Conservation (phyloP, 23 tunicate species). For the Corella eumyota region DNA sequence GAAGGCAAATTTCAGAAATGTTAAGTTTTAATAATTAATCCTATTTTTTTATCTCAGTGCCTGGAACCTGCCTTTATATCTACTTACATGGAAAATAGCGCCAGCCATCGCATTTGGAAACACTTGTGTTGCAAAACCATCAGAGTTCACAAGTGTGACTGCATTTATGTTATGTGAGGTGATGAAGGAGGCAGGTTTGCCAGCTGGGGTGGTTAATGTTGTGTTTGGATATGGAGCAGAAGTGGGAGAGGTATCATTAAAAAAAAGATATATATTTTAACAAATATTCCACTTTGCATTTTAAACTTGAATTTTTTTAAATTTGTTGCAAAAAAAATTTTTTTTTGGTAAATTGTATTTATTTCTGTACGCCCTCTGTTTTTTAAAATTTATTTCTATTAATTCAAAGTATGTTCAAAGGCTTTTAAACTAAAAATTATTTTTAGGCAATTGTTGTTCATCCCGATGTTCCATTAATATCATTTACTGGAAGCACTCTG, state of each 20-base stretch:
- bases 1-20: not conserved
- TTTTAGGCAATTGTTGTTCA: conserved; percentile 44
- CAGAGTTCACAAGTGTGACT: conserved; percentile 73
- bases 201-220: conserved; percentile 83
- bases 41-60: conserved; percentile 20
- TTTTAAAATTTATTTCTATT: no score
- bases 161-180: conserved; percentile 61
- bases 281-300: no score
- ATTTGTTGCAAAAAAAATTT: no score
- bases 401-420: no score
- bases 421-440: no score
- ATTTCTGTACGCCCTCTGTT: no score
- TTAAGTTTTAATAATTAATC: not conserved
- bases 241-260: conserved; percentile 44
- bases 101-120: conserved; percentile 98
- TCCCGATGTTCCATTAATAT: conserved; percentile 58
- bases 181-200: conserved; percentile 42
- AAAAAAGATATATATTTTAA: not conserved
- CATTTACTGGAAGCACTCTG: conserved; percentile 84
- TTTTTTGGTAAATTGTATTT: no score
- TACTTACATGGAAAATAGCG: conserved; percentile 85
- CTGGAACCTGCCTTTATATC: conserved; percentile 87
- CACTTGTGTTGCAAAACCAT: conserved; percentile 92
- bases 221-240: conserved; percentile 65
- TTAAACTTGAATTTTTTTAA: no score